These are phyloP conservation scores for Coptodon rendalli DNA, from an alignment of 2,113 vertebrate species.

Conservation along the genomic window DNA sequence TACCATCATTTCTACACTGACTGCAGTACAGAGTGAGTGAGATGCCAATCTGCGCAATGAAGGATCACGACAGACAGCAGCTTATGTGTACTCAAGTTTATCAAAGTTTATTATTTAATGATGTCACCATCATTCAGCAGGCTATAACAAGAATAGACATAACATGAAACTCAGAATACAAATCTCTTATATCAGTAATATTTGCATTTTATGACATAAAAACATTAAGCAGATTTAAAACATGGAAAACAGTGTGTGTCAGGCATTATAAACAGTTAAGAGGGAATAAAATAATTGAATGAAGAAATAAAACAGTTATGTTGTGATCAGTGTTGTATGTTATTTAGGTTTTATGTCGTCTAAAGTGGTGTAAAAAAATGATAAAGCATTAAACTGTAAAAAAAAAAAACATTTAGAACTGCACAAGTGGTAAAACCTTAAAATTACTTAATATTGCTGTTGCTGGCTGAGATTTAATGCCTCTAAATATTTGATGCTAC, in stretches of 20 bases:
- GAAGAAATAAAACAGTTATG: not conserved
- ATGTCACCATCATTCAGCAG: not conserved
- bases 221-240: not conserved
- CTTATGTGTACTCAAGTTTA: not conserved
- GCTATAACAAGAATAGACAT: not conserved
- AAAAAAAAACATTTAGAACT: not conserved
- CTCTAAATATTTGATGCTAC: not conserved
- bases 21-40: not conserved
- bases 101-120: not conserved
- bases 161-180: not conserved
- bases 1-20: not conserved
- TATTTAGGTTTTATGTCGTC: not conserved
- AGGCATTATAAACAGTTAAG: not conserved
- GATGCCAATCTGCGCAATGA: not conserved
- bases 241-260: not conserved
- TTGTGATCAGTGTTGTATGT: not conserved
- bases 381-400: not conserved
- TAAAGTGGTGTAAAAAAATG: not conserved
- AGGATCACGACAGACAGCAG: not conserved
- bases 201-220: not conserved
- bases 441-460: not conserved
- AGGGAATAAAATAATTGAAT: not conserved
- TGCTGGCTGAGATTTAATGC: not conserved
- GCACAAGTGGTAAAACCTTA: not conserved
- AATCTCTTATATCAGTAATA: not conserved